These are phyloP conservation scores for Festucalex cinctus DNA, from an alignment of 2,113 vertebrate genomes.

Conservation along the genomic window DNA sequence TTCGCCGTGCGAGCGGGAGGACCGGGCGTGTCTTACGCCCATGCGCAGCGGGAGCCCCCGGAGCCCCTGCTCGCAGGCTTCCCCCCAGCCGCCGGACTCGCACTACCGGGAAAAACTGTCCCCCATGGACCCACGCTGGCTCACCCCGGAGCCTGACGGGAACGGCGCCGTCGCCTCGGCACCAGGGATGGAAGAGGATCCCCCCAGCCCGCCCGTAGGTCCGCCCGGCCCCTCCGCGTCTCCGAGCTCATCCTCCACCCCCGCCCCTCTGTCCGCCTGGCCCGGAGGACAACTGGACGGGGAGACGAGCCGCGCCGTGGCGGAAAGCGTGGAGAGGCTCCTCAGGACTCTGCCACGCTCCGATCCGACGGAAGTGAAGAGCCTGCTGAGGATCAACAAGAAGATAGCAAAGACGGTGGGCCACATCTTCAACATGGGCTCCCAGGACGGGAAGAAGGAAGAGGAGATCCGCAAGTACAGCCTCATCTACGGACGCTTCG, in stretches of 20 bases:
- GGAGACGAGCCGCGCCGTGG: constrained; percentile 81
- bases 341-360: constrained; percentile 84
- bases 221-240: constrained; percentile 75
- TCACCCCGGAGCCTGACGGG: constrained; percentile 81
- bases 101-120: constrained; percentile 78
- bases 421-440: constrained; percentile 90
- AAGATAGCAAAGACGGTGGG: constrained; percentile 90
- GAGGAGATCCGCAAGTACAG: constrained; percentile 95
- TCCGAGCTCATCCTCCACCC: constrained; percentile 58
- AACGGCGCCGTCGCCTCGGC: constrained; percentile 63
- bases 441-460: constrained; percentile 83
- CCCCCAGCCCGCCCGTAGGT: constrained; percentile 73
- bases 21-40: constrained; percentile 75
- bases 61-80: constrained; percentile 87
- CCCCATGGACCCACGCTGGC: constrained; percentile 84
- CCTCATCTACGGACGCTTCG: constrained; percentile 91
- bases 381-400: constrained; percentile 89
- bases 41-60: constrained; percentile 80
- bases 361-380: constrained; percentile 78
- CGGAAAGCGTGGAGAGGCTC: constrained; percentile 84
- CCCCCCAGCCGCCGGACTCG: constrained; percentile 69
- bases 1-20: constrained; percentile 76
- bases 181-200: constrained; percentile 75
- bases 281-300: constrained; percentile 77
- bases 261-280: constrained; percentile 60